A percentile compares a stretch with the other conserved stretches of the same genome.
phyloP scores from a whole-genome alignment of 2,797 vertebrate genomes.

The Sebastes flavidus region DNA sequence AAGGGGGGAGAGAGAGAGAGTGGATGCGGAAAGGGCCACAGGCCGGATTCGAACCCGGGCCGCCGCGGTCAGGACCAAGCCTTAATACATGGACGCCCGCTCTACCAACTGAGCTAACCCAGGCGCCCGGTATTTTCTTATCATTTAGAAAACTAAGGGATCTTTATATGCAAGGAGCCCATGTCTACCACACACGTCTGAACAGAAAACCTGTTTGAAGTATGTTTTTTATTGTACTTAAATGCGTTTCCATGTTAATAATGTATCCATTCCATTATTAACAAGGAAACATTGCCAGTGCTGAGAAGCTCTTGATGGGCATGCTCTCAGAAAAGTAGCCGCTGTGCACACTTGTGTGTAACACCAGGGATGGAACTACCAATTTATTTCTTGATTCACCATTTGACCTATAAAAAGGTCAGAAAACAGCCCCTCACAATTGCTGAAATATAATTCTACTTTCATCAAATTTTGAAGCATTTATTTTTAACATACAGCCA shows the following conservation, averaged over 20 bases:
- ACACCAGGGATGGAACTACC: background rate
- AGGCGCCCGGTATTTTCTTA: background rate
- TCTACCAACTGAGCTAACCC: too few relatives aligned
- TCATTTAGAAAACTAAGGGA: background rate
- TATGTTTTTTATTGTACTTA: background rate
- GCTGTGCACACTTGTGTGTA: background rate
- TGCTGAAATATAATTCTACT: background rate
- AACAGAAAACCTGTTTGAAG: background rate
- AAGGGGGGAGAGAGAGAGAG: too few relatives aligned
- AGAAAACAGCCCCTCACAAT: background rate
- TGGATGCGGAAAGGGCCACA: too few relatives aligned
- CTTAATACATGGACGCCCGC: too few relatives aligned
- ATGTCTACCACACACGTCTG: background rate
- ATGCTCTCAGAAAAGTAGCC: background rate
- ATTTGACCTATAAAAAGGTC: background rate
- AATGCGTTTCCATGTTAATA: conserved; percentile 17
- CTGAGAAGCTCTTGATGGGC: background rate
- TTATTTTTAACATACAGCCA: too few relatives aligned
- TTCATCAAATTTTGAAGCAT: background rate
- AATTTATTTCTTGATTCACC: background rate
- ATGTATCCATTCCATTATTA: conserved; percentile 14
- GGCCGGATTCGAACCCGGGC: too few relatives aligned
- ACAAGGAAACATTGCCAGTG: background rate
- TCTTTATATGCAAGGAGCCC: background rate
- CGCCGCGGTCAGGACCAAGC: too few relatives aligned